phyloP scores from a whole-genome alignment of 2,113 vertebrate genomes.

The Pseudorectes ferrugineus region DNA sequence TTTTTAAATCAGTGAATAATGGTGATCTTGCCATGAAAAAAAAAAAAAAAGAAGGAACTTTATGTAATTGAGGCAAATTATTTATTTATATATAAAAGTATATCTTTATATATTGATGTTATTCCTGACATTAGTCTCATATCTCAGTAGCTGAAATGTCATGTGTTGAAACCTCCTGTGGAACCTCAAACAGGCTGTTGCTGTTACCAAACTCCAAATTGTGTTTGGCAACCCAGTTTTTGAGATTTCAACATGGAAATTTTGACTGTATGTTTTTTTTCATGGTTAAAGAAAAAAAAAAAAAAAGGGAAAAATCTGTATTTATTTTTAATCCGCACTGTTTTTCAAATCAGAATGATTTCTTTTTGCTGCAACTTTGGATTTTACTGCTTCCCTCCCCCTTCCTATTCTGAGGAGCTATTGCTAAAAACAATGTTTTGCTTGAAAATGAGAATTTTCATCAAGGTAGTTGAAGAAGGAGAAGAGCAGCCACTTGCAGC shows the following conservation, averaged over 20 bases:
- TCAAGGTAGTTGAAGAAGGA: not conserved
- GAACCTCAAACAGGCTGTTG: not conserved
- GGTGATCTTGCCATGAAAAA: not conserved
- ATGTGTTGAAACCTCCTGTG: not conserved
- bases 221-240: not conserved
- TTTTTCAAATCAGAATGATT: not conserved
- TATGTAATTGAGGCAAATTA: not conserved
- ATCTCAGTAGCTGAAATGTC: not conserved
- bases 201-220: not conserved
- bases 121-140: not conserved
- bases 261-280: not conserved
- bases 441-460: not conserved
- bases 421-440: not conserved
- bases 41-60: not conserved
- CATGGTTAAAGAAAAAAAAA: not conserved
- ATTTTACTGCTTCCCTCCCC: not conserved
- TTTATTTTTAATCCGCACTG: not conserved
- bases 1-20: not conserved
- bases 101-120: not conserved
- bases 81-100: not conserved
- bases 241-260: not conserved
- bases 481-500: not conserved
- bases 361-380: not conserved
- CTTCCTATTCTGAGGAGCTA: not conserved
- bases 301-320: rapidly evolving